Percentiles rank a stretch among this genome's conserved stretches.
Conservation (phyloP, 2,113 vertebrate species). For the Pao palembangensis region DNA sequence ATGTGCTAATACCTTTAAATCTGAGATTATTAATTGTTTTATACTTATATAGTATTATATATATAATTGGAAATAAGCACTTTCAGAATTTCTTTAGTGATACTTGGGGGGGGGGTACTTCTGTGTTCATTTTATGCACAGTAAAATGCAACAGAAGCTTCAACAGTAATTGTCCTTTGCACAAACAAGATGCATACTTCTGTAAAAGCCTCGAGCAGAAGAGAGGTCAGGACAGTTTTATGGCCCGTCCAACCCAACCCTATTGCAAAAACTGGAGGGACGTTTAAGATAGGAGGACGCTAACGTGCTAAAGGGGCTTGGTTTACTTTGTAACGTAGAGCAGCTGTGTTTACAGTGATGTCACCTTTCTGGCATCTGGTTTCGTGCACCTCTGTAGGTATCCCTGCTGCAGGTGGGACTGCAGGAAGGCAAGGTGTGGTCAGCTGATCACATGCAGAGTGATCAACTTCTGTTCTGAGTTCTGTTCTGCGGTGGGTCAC, state of each 20-base stretch:
- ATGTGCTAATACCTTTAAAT: background rate
- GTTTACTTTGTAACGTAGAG: conserved; percentile 25
- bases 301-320: conserved; percentile 8
- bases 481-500: background rate
- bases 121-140: too few species aligned
- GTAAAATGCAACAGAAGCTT: too few species aligned
- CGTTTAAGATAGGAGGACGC: conserved; percentile 40
- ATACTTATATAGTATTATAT: too few species aligned
- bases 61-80: too few species aligned
- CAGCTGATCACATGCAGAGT: background rate
- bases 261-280: conserved; percentile 37
- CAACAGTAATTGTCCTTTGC: background rate
- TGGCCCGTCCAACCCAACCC: conserved; percentile 11
- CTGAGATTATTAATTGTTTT: background rate
- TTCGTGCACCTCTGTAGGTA: conserved; percentile 37
- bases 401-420: conserved; percentile 50
- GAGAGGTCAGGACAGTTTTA: conserved; percentile 25
- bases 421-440: background rate
- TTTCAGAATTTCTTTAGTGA: too few species aligned
- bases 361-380: conserved; percentile 49
- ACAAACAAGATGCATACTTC: conserved; percentile 21
- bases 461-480: background rate
- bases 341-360: conserved; percentile 56
- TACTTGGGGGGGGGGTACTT: too few species aligned
- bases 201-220: conserved; percentile 13